These are phyloP conservation scores for Trichogramma evanescens DNA, from an alignment of 2,888 invertebrate genomes.

Conservation along the genomic window DNA sequence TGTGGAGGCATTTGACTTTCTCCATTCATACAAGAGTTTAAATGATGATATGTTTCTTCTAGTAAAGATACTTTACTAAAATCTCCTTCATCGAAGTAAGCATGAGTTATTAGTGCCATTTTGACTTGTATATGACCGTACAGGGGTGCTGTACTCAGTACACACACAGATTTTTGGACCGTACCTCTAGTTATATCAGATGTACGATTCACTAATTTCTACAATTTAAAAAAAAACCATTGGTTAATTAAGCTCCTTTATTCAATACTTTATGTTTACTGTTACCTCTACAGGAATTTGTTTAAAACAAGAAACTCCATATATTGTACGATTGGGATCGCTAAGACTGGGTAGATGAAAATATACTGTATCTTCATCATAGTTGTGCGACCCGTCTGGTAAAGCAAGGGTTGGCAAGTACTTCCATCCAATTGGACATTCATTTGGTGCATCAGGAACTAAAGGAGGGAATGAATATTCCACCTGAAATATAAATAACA, in stretches of 20 bases:
- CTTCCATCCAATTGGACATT: constrained; percentile 88
- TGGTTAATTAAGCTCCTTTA: not conserved
- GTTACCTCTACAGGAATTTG: constrained; percentile 90
- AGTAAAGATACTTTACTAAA: constrained; percentile 81
- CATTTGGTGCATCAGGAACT: constrained; percentile 66
- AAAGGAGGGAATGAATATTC: constrained; percentile 90
- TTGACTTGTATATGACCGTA: constrained; percentile 94
- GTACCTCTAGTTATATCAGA: constrained; percentile 95
- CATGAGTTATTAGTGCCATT: constrained; percentile 90
- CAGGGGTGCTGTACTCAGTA: constrained; percentile 80
- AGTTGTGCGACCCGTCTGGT: constrained; percentile 98
- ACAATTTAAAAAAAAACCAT: constrained; percentile 23
- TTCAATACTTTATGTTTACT: not conserved
- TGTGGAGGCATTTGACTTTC: constrained; percentile 57
- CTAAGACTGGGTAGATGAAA: constrained; percentile 88
- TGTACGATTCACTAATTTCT: constrained; percentile 86
- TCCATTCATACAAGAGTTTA: constrained; percentile 72
- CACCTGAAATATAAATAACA: constrained; percentile 52
- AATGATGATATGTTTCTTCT: constrained; percentile 85
- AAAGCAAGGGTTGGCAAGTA: constrained; percentile 92
- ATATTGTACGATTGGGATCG: constrained; percentile 79
- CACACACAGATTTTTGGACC: constrained; percentile 97
- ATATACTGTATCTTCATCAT: constrained; percentile 87
- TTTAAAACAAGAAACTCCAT: constrained; percentile 94
- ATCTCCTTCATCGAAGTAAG: constrained; percentile 93